Percentiles rank a stretch among this genome's conserved stretches.
These are phyloP conservation scores for Drosophila kambysellisi DNA, from an alignment of 2,888 invertebrate genomes.

Conservation along the genomic window DNA sequence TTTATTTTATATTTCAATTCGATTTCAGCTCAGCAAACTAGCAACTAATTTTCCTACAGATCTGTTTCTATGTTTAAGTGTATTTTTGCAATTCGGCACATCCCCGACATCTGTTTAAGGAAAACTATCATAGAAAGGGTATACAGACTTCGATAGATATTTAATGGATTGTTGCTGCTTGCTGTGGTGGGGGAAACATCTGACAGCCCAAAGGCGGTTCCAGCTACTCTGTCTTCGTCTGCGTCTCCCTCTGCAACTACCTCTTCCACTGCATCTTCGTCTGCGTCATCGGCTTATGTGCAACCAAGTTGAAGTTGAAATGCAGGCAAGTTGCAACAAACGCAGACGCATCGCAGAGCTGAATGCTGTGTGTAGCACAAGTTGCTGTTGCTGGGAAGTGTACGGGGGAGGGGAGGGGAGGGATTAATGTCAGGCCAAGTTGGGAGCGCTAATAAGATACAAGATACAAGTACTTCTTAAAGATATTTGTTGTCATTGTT, in stretches of 20 bases:
- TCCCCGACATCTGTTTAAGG: too few species aligned
- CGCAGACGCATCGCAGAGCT: conserved; percentile 27
- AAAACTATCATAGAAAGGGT: conserved; percentile 3
- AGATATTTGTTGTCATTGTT: conserved; percentile 35
- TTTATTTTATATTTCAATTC: not conserved
- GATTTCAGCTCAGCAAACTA: too few species aligned
- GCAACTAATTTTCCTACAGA: not conserved
- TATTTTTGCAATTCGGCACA: not conserved
- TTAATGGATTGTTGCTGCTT: not conserved
- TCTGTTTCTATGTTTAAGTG: not conserved
- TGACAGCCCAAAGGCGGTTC: conserved; percentile 39
- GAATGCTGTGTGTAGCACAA: conserved; percentile 11
- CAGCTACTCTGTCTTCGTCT: conserved; percentile 22
- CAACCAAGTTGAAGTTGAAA: conserved; percentile 69
- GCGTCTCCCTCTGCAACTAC: not conserved
- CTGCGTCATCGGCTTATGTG: conserved; percentile 66
- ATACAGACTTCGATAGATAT: not conserved
- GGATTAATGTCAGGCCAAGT: conserved; percentile 72
- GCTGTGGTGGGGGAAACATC: conserved; percentile 15
- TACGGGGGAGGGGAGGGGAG: conserved; percentile 20
- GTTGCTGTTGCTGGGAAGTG: conserved; percentile 11
- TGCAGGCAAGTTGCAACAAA: conserved; percentile 51
- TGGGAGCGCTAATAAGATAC: conserved; percentile 74
- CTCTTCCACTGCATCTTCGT: not conserved
- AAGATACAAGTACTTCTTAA: conserved; percentile 39